These are phyloP conservation scores for Drosophila falleni DNA, from an alignment of 2,888 invertebrate species.

Conservation along the genomic window DNA sequence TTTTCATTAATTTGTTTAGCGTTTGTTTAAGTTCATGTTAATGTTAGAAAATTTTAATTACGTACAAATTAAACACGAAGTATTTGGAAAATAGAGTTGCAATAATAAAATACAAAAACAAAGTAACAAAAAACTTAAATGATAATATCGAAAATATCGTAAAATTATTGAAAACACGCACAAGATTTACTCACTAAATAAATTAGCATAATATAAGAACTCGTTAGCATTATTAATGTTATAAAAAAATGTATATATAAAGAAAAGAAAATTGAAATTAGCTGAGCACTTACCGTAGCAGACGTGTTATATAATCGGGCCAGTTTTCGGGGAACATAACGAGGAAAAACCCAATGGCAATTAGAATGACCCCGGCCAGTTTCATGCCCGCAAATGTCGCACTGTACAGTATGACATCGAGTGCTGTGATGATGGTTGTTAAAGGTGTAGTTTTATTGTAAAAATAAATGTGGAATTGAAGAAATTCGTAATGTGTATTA, in stretches of 20 bases:
- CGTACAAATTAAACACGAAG: constrained; percentile 35
- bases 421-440: constrained; percentile 86
- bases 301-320: constrained; percentile 96
- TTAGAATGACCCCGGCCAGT: constrained; percentile 96
- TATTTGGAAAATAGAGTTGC: constrained; percentile 36
- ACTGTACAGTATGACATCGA: constrained; percentile 94
- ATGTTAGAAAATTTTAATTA: constrained; percentile 31
- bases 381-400: constrained; percentile 97
- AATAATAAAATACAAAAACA: constrained; percentile 26
- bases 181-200: constrained; percentile 59
- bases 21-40: constrained; percentile 36
- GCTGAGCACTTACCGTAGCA: constrained; percentile 90
- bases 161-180: constrained; percentile 65
- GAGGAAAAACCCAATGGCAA: constrained; percentile 95
- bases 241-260: constrained; percentile 19
- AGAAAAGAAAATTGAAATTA: neutral
- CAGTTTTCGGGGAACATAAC: constrained; percentile 98
- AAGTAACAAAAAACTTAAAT: constrained; percentile 16
- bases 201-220: constrained; percentile 66
- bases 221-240: constrained; percentile 32
- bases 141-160: constrained; percentile 17
- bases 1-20: constrained; percentile 27
- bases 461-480: neutral
- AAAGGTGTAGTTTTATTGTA: constrained; percentile 5
- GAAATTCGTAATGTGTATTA: constrained; percentile 4